Percentiles rank a stretch among this genome's conserved stretches.
Conservation (phyloP, 2,888 invertebrate genomes). For the Troilus luridus region DNA sequence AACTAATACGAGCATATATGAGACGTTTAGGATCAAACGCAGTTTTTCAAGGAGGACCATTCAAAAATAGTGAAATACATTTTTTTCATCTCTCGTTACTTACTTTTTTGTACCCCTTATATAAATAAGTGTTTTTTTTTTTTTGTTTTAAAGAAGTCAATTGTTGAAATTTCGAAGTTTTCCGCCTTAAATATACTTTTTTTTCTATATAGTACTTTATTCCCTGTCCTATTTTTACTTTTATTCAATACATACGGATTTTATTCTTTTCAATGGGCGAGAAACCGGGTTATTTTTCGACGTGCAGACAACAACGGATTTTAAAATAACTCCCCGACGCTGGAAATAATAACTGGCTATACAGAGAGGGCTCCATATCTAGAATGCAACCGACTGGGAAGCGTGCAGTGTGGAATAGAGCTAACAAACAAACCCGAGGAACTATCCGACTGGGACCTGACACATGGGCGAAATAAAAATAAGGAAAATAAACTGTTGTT, state of each 20-base stretch:
- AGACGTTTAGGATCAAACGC: too few species aligned
- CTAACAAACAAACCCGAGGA: conserved; percentile 42
- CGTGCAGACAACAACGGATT: background rate
- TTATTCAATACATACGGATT: background rate
- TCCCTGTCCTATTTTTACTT: too few species aligned
- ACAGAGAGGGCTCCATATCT: background rate
- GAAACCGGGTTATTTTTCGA: background rate
- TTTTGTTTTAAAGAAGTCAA: too few species aligned
- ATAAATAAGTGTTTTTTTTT: too few species aligned
- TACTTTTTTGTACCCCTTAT: too few species aligned
- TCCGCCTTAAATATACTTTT: too few species aligned
- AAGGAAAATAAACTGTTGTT: conserved; percentile 28
- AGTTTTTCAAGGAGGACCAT: too few species aligned
- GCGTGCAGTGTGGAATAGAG: conserved; percentile 16
- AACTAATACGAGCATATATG: too few species aligned
- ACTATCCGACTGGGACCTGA: conserved; percentile 16
- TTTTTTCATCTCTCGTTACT: too few species aligned
- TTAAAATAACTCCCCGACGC: background rate
- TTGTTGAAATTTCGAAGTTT: too few species aligned
- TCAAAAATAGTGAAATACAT: too few species aligned
- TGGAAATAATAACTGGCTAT: conserved; percentile 13
- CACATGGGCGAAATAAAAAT: conserved; percentile 44
- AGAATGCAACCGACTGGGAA: conserved; percentile 9
- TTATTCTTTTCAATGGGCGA: background rate
- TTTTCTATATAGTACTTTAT: too few species aligned